Evolutionary conservation across 2,113 vertebrate species (phyloP).

Genomic region (Centropus bengalensis): DNA sequence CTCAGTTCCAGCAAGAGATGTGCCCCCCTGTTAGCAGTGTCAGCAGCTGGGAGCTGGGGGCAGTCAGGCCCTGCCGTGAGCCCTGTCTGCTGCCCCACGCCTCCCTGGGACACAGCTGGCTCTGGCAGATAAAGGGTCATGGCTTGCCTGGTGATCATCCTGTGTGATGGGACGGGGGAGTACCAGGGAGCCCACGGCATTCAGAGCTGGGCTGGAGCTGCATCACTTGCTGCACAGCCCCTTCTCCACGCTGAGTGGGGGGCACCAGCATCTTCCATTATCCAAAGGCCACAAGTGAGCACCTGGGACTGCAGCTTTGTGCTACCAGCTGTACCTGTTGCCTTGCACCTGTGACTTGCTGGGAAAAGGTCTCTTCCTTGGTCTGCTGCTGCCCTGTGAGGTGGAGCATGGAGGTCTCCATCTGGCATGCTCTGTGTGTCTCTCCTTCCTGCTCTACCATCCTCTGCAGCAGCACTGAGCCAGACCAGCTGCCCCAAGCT

Average conservation of each 20-base stretch:
- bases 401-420: neutral
- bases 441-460: neutral
- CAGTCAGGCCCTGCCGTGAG: neutral
- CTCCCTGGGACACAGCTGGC: neutral
- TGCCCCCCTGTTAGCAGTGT: accelerated
- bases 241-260: neutral
- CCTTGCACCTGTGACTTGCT: neutral
- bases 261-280: accelerated
- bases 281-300: neutral
- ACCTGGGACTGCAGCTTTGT: neutral
- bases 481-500: neutral
- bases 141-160: accelerated
- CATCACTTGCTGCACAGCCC: neutral
- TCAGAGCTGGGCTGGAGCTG: neutral
- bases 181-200: accelerated
- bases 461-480: neutral
- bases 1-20: too few relatives aligned
- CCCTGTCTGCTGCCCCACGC: accelerated
- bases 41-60: neutral
- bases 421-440: neutral
- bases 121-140: accelerated
- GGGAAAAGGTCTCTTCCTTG: neutral
- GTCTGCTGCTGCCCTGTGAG: neutral
- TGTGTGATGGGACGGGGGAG: neutral
- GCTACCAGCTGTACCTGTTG: neutral